phyloP scores from a whole-genome alignment of 1,140 invertebrate genomes.

The Apolygus lucorum region DNA sequence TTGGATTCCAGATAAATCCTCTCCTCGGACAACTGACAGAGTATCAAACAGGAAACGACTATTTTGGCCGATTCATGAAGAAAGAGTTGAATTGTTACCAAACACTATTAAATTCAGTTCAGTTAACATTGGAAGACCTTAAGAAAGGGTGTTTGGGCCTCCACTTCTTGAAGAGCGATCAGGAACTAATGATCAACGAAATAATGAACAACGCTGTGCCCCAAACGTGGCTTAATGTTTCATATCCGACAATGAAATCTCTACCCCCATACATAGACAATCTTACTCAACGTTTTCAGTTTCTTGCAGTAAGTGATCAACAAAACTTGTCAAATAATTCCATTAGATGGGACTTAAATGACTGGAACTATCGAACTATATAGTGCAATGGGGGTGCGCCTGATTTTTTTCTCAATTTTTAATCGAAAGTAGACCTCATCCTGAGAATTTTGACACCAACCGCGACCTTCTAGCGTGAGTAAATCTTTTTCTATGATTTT shows the following conservation, averaged over 20 bases:
- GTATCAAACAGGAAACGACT: neutral
- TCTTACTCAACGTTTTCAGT: neutral
- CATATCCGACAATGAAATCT: neutral
- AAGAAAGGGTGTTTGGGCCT: neutral
- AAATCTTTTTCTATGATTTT: too few relatives aligned
- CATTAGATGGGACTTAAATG: neutral
- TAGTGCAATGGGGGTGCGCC: neutral
- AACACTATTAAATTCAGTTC: neutral
- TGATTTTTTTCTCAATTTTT: too few relatives aligned
- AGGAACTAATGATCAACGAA: neutral
- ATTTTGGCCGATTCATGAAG: neutral
- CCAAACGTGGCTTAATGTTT: neutral
- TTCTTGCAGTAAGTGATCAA: neutral
- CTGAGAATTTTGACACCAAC: too few relatives aligned
- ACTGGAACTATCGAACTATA: neutral
- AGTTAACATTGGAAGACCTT: neutral
- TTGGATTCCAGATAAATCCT: neutral
- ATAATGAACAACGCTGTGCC: neutral
- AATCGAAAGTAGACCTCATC: too few relatives aligned
- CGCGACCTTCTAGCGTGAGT: too few relatives aligned
- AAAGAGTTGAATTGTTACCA: neutral
- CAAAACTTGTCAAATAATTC: too few relatives aligned
- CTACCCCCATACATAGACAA: neutral
- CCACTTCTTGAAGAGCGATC: neutral
- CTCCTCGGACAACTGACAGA: neutral